Conservation (phyloP, 2,113 vertebrate species). For the Chloroceryle aenea region DNA sequence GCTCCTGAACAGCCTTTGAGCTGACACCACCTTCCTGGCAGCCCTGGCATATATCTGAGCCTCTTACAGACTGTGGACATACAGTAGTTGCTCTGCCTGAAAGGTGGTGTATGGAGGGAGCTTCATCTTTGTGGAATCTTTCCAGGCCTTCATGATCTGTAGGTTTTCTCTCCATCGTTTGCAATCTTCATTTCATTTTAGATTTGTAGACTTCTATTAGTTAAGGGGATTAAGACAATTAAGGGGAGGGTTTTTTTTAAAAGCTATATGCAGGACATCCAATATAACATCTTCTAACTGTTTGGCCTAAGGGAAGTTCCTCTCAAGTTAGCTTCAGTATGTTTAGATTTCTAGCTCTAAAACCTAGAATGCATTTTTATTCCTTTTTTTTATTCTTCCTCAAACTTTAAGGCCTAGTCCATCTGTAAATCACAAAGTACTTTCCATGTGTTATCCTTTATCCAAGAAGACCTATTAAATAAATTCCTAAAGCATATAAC, state of each 20-base stretch:
- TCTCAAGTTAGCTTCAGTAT: not conserved
- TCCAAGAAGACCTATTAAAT: not conserved
- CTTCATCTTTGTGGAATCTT: not conserved
- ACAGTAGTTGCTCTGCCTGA: not conserved
- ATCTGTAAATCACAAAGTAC: not conserved
- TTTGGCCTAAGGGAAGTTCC: not conserved
- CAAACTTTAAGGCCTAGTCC: not conserved
- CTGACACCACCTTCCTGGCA: not conserved
- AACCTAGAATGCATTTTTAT: not conserved
- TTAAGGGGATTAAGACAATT: no score
- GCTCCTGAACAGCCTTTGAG: not conserved
- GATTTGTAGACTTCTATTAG: not conserved
- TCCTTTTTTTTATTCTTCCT: accelerated
- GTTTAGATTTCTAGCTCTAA: not conserved
- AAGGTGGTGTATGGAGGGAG: not conserved
- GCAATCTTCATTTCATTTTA: not conserved
- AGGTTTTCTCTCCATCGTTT: not conserved
- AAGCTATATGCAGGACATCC: not conserved
- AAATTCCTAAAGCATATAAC: not conserved
- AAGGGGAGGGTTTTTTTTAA: not conserved
- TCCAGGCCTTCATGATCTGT: not conserved
- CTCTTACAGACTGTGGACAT: not conserved
- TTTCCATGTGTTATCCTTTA: not conserved
- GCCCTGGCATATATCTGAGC: accelerated
- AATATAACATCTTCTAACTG: not conserved